These are phyloP conservation scores for Operophtera brumata DNA, from an alignment of 2,888 invertebrate genomes.

Conservation along the genomic window DNA sequence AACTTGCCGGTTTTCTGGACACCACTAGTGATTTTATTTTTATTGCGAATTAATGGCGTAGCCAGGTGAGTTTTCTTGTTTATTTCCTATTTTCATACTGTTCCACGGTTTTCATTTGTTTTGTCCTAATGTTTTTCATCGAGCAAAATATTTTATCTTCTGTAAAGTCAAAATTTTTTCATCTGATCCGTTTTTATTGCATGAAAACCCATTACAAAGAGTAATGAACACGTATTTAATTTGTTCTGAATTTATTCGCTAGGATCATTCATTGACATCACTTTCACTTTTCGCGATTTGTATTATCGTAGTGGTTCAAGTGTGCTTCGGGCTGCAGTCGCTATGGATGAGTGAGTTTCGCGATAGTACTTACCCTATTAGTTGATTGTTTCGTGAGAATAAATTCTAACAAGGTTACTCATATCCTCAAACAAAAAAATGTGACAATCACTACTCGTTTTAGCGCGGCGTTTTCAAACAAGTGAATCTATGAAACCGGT, in stretches of 20 bases:
- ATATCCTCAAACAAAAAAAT: constrained; percentile 58
- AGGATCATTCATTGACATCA: constrained; percentile 79
- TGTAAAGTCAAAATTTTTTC: constrained; percentile 76
- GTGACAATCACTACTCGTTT: constrained; percentile 51
- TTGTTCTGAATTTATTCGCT: constrained; percentile 79
- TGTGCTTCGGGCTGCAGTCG: constrained; percentile 64
- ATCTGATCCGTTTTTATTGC: constrained; percentile 69
- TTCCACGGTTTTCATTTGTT: constrained; percentile 78
- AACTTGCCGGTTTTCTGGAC: constrained; percentile 10
- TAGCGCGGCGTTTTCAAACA: constrained; percentile 26
- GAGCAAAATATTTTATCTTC: constrained; percentile 73
- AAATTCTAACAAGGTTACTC: constrained; percentile 67
- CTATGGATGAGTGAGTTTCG: constrained; percentile 79
- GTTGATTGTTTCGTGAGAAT: constrained; percentile 57
- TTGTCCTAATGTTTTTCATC: constrained; percentile 75
- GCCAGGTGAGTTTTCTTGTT: constrained; percentile 80
- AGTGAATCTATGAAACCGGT: not conserved
- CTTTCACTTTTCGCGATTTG: constrained; percentile 78
- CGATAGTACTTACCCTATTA: constrained; percentile 52
- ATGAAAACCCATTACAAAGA: constrained; percentile 70
- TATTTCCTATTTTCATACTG: constrained; percentile 75
- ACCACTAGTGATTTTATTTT: constrained; percentile 63
- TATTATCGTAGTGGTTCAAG: constrained; percentile 60
- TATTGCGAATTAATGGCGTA: constrained; percentile 81
- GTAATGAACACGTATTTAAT: constrained; percentile 80